A percentile compares a stretch with the other conserved stretches of the same genome.
Conservation (phyloP, 2,888 invertebrate species). For the Operophtera brumata region DNA sequence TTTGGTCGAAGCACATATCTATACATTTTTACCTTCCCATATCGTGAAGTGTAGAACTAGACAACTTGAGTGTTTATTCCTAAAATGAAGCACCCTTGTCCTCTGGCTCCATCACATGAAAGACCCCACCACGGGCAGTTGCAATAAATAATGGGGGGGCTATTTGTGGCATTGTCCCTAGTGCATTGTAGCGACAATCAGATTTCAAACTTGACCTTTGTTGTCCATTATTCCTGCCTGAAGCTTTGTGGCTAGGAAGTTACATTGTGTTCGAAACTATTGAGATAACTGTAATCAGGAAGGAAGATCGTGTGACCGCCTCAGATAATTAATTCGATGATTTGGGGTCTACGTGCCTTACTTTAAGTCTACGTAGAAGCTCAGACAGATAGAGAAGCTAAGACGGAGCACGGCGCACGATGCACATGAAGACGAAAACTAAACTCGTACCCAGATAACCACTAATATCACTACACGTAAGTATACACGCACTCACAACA, state of each 20-base stretch:
- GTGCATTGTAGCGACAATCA: constrained; percentile 62
- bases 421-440: no score
- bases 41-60: neutral
- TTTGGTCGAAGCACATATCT: no score
- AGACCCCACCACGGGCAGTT: constrained; percentile 4
- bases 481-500: no score
- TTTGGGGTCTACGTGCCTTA: constrained; percentile 2
- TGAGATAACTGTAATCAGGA: constrained; percentile 20
- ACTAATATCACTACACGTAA: no score
- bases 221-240: constrained; percentile 51
- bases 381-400: no score
- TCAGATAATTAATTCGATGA: constrained; percentile 16
- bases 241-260: constrained; percentile 36
- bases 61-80: neutral
- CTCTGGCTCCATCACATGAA: constrained; percentile 1
- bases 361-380: neutral
- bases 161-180: constrained; percentile 41
- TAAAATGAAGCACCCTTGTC: constrained; percentile 4
- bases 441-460: no score
- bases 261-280: constrained; percentile 24
- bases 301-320: constrained; percentile 18
- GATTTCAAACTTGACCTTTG: constrained; percentile 63
- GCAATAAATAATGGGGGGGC: constrained; percentile 28
- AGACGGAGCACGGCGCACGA: no score
- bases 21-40: no score